Base-by-base conservation (phyloP, 2,888 invertebrate species). In the Archaeoteleia sp. region DNA sequence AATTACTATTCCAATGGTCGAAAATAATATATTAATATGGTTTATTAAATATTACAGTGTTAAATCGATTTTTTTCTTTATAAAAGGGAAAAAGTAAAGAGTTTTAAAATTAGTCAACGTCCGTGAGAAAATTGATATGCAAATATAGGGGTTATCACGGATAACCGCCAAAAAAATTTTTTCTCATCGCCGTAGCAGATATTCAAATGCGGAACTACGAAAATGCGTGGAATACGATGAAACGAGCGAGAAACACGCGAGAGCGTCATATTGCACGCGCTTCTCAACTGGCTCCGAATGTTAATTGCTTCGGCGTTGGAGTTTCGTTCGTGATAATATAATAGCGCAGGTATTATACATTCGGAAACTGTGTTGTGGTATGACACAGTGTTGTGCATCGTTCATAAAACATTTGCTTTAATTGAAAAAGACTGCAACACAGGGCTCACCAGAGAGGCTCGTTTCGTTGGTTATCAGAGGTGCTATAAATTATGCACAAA, bases 191-290 rank as follows among this genome's bases (percentile, higher is more conserved):
- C 34, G 3, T 6, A 20, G 3, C 20, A 20, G 3, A 20, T 20
- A 20, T 20, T 20, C 20, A 20, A 20, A 20, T 20, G 20, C 20
- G 20, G 20, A 68, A 63, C 69, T 61, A 43, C 51, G 69, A 62
- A 69, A 72, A 71, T 70, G 71, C 69, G 69, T 54, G 67, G 63
- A 71, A 65, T 53, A 60, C 63, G 45, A 63, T 70, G 39, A 57
- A 75, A 76, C 71, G 73, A 65, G 67, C 51, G 15, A 42, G 45
- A 43, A 65, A 51, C 76, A 76, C 73, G 76, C 76, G 70, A 74
- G 51, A 65, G 68, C 60, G 67, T 70, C 71, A 65, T 73, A 45
- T 37, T 61, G 46, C 46, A 51, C 46, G 42, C 45, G 63, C 27
- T 53, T 49, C 43, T 63, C 63, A 23, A 30, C 30, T 29, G 49